These are phyloP conservation scores for Nyctibius grandis DNA, from an alignment of 2,797 vertebrate species.

Conservation along the genomic window DNA sequence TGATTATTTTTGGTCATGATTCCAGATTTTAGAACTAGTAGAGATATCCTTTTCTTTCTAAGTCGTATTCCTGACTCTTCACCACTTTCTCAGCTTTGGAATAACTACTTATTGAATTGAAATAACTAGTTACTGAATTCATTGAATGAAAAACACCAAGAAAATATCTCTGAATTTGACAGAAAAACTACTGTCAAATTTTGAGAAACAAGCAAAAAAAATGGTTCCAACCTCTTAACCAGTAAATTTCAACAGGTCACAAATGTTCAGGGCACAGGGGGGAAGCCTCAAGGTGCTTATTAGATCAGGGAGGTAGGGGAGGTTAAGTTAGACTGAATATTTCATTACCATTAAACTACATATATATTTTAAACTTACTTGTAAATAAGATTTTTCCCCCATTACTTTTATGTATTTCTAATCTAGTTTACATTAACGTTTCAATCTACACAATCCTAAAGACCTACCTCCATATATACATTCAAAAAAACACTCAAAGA, in stretches of 20 bases:
- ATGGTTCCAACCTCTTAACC: neutral
- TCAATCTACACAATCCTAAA: neutral
- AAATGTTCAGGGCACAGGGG: rapidly evolving
- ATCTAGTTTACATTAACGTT: neutral
- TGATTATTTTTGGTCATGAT: neutral
- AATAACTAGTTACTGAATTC: neutral
- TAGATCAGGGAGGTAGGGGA: neutral
- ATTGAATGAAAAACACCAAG: neutral
- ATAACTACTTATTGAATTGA: neutral
- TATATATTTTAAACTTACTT: neutral
- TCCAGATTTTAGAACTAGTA: neutral
- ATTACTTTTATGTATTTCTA: neutral
- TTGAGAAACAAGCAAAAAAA: no score
- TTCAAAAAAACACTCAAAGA: neutral
- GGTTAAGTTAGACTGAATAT: neutral
- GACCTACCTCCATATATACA: neutral
- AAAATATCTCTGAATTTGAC: neutral
- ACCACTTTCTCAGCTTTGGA: neutral
- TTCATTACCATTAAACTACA: neutral
- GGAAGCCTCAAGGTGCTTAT: neutral
- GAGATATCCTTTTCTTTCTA: neutral
- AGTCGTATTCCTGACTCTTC: neutral
- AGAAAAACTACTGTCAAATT: neutral
- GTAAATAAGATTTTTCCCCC: neutral
- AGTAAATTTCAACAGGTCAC: neutral